phyloP scores from a whole-genome alignment of 2,888 invertebrate genomes.

The Drosophila acutilabella region DNA sequence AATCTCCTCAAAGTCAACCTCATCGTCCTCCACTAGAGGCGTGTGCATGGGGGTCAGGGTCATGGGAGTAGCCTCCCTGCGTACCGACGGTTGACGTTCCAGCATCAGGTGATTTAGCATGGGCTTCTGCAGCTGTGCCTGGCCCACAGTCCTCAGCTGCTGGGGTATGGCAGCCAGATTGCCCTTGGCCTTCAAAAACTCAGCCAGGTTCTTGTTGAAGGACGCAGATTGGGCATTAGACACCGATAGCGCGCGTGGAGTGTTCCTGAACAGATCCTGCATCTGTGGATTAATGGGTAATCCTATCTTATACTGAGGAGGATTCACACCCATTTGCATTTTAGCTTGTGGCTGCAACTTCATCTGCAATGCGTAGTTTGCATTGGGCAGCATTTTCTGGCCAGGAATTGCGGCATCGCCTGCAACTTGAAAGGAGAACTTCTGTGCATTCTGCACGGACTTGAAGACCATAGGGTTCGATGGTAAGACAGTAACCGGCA shows the following conservation, averaged over 20 bases:
- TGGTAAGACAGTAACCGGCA: not conserved
- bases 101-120: not conserved
- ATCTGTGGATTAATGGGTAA: not conserved
- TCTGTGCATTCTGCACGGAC: not conserved
- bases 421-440: not conserved
- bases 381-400: not conserved
- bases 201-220: constrained; percentile 24
- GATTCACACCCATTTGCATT: not conserved
- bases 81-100: not conserved
- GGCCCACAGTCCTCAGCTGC: not conserved
- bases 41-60: not conserved
- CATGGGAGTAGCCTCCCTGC: constrained; percentile 9
- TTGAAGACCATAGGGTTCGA: not conserved
- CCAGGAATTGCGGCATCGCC: not conserved
- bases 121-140: not conserved
- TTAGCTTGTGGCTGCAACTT: constrained; percentile 11
- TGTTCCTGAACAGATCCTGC: not conserved
- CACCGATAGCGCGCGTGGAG: not conserved
- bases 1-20: constrained; percentile 97
- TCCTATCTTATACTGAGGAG: constrained; percentile 4
- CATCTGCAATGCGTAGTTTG: not conserved
- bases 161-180: not conserved
- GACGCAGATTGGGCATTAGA: not conserved
- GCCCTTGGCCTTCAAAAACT: constrained; percentile 19
- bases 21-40: constrained; percentile 87